phyloP scores from a whole-genome alignment of 2,113 vertebrate species.

The Spilogale gracilis region DNA sequence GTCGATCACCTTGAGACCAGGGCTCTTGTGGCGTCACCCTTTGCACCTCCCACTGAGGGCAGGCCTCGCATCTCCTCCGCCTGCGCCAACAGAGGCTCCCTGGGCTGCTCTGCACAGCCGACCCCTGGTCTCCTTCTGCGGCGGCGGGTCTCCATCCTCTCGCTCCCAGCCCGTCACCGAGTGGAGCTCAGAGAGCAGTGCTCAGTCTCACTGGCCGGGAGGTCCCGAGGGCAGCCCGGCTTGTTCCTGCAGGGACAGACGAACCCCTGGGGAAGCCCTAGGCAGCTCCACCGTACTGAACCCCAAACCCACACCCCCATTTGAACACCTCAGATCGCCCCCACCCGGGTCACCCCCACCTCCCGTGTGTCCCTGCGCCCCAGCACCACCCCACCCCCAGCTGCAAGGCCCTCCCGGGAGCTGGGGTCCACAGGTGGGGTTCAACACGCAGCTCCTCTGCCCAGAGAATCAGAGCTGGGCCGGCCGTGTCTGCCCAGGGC shows the following conservation, averaged over 20 bases:
- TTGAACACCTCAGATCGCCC: not conserved
- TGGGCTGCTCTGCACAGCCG: too few relatives aligned
- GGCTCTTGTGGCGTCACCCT: not conserved
- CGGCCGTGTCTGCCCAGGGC: too few relatives aligned
- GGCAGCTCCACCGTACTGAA: not conserved
- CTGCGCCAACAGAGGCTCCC: not conserved
- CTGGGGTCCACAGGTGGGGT: not conserved
- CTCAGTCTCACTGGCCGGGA: too few relatives aligned
- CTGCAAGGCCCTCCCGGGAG: not conserved
- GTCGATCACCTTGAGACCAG: fast-evolving
- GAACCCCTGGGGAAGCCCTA: not conserved
- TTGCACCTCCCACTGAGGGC: not conserved
- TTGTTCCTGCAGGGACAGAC: not conserved
- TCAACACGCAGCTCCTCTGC: not conserved
- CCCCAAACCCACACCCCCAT: not conserved
- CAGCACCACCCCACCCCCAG: not conserved
- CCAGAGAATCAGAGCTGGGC: not conserved
- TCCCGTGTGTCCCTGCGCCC: not conserved
- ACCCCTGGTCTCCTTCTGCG: too few relatives aligned
- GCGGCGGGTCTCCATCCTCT: too few relatives aligned
- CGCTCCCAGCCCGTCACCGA: too few relatives aligned
- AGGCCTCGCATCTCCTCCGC: not conserved
- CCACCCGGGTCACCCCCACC: not conserved
- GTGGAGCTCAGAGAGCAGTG: too few relatives aligned
- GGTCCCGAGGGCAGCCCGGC: too few relatives aligned